Percentiles rank a stretch among this genome's conserved stretches.
These are phyloP conservation scores for Prinia subflava DNA, from an alignment of 2,113 vertebrate species.

Conservation along the genomic window DNA sequence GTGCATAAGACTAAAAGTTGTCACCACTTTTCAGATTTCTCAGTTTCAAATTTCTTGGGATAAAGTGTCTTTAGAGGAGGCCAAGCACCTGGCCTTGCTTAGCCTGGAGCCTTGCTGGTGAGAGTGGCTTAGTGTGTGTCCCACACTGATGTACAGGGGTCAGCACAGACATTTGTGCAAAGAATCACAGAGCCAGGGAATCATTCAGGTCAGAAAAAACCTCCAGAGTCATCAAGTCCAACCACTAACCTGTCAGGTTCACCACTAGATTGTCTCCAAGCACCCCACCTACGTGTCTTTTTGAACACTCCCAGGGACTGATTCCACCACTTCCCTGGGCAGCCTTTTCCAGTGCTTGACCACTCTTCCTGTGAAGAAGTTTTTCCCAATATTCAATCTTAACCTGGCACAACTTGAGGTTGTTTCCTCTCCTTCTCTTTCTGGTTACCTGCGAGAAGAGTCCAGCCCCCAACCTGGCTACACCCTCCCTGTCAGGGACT, in stretches of 20 bases:
- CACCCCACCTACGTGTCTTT: accelerated
- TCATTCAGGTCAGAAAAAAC: neutral
- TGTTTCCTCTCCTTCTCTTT: neutral
- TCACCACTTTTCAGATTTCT: neutral
- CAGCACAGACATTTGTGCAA: neutral
- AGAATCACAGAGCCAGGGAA: neutral
- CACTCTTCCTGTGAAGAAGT: neutral
- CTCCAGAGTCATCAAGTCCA: neutral
- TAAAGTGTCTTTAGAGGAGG: neutral
- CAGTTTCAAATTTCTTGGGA: neutral
- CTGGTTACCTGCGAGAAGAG: neutral
- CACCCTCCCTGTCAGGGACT: neutral
- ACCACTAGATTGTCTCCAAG: neutral
- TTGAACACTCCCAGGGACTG: neutral
- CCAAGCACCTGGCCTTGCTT: neutral
- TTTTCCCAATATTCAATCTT: neutral
- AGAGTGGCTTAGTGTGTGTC: neutral
- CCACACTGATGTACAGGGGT: neutral
- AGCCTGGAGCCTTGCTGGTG: neutral
- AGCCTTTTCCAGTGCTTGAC: neutral
- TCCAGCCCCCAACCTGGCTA: accelerated
- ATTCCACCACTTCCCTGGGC: neutral
- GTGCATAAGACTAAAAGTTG: neutral
- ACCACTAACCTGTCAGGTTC: neutral
- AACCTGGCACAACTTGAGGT: neutral